These are phyloP conservation scores for Epistrophe grossulariae DNA, from an alignment of 2,888 invertebrate genomes.

Conservation along the genomic window DNA sequence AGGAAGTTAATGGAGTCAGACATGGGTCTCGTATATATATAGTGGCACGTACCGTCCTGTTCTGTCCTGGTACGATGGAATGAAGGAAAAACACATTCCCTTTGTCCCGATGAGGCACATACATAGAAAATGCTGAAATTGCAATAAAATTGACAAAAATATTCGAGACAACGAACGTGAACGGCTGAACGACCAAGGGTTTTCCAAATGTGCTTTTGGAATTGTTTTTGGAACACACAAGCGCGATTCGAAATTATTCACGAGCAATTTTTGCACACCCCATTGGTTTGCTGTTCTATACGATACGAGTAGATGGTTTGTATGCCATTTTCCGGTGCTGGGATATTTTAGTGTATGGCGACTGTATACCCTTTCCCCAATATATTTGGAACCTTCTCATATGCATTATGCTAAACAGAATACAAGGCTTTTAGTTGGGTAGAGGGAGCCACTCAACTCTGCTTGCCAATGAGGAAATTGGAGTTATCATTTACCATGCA, in stretches of 20 bases:
- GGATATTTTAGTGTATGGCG: background rate
- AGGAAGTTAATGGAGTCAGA: slow-evolving; percentile 65
- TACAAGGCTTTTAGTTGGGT: slow-evolving; percentile 45
- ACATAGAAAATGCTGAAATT: slow-evolving; percentile 42
- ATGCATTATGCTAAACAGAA: slow-evolving; percentile 73
- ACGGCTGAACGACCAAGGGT: slow-evolving; percentile 6
- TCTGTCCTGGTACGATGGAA: slow-evolving; percentile 37
- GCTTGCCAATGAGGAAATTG: slow-evolving; percentile 71
- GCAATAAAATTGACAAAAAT: slow-evolving; percentile 55
- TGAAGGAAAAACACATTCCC: background rate
- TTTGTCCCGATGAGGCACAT: slow-evolving; percentile 6
- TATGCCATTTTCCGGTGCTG: slow-evolving; percentile 5
- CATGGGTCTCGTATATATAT: slow-evolving; percentile 14
- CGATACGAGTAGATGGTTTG: background rate
- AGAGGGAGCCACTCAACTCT: slow-evolving; percentile 55
- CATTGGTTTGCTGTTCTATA: slow-evolving; percentile 49
- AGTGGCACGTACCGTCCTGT: slow-evolving; percentile 27
- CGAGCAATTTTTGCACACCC: slow-evolving; percentile 72
- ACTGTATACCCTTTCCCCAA: background rate
- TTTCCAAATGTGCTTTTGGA: slow-evolving; percentile 46
- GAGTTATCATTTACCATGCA: slow-evolving; percentile 73
- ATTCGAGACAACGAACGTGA: slow-evolving; percentile 15
- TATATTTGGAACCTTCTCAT: slow-evolving; percentile 47
- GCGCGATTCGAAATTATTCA: slow-evolving; percentile 71
- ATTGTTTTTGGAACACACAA: slow-evolving; percentile 72